Conservation (phyloP, 2,113 vertebrate genomes). For the Haliaeetus leucogaster region DNA sequence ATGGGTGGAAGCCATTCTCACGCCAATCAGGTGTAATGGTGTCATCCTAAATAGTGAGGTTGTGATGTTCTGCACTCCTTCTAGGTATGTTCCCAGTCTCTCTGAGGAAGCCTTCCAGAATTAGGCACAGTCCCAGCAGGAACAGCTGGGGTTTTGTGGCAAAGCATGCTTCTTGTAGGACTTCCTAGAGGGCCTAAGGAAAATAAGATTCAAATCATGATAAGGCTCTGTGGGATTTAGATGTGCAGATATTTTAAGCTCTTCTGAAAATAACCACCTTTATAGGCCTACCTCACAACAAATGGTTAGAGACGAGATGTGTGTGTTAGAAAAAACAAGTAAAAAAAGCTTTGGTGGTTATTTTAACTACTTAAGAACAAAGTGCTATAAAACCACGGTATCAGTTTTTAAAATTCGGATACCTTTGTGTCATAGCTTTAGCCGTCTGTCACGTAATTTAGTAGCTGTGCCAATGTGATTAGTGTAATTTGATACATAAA, state of each 20-base stretch:
- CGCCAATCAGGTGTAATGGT: neutral
- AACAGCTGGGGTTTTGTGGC: neutral
- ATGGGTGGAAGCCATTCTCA: neutral
- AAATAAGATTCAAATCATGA: neutral
- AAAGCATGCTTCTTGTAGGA: neutral
- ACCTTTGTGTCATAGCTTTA: neutral
- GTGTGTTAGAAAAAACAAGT: neutral
- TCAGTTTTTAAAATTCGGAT: neutral
- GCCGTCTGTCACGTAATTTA: neutral
- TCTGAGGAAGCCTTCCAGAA: neutral
- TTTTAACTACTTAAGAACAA: neutral
- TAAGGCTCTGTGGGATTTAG: neutral
- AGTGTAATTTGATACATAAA: neutral
- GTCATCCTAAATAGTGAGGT: neutral
- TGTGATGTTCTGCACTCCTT: neutral
- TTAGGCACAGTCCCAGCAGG: neutral
- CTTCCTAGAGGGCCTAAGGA: neutral
- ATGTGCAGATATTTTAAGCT: neutral
- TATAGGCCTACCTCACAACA: neutral
- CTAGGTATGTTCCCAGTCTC: neutral
- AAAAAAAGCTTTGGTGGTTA: neutral
- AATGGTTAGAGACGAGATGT: neutral
- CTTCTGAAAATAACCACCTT: neutral
- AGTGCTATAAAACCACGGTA: neutral
- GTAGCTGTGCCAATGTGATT: neutral